phyloP scores from a whole-genome alignment of 1,140 invertebrate genomes.

The Paramacrobiotus metropolitanus region DNA sequence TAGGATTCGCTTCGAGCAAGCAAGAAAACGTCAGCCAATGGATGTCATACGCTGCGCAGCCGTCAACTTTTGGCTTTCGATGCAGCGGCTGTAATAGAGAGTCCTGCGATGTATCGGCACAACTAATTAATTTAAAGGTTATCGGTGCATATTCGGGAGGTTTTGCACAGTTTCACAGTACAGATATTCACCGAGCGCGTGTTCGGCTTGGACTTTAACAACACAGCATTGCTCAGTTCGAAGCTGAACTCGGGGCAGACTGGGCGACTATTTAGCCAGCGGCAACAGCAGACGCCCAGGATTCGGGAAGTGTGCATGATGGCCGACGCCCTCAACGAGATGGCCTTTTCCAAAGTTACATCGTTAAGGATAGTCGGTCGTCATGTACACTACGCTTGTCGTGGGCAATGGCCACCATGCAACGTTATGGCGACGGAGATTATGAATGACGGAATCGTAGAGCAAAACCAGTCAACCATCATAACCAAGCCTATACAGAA shows the following conservation, averaged over 20 bases:
- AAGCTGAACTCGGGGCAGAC: background rate
- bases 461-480: too few relatives aligned
- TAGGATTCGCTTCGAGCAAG: too few relatives aligned
- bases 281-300: background rate
- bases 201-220: too few relatives aligned
- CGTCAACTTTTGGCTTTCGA: background rate
- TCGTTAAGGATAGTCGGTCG: too few relatives aligned
- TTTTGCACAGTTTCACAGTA: background rate
- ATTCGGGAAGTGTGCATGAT: background rate
- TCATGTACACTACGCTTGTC: too few relatives aligned
- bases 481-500: too few relatives aligned
- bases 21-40: background rate
- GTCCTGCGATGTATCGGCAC: background rate
- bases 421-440: background rate
- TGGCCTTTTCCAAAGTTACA: background rate
- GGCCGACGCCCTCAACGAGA: background rate
- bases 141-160: background rate
- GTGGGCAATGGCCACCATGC: too few relatives aligned
- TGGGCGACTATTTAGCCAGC: background rate
- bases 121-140: background rate
- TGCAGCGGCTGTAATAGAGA: background rate
- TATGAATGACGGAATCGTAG: background rate
- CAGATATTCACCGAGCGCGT: too few relatives aligned
- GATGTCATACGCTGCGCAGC: background rate
- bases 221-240: background rate